Evolutionary conservation across 2,797 vertebrate species (phyloP).

Genomic region (Phyllotis vaccarum): DNA sequence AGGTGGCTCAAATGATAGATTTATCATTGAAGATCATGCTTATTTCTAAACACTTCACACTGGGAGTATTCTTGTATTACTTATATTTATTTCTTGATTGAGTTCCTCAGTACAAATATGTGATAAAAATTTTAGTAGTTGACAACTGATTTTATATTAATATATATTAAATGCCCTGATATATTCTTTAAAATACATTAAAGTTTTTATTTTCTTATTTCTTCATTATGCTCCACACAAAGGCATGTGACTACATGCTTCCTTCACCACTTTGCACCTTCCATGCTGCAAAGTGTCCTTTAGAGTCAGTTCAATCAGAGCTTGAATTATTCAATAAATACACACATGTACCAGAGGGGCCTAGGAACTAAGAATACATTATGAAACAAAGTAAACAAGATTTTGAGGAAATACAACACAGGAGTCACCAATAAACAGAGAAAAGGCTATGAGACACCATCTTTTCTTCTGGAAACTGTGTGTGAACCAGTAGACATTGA

Average conservation of each 20-base stretch:
- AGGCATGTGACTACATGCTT: neutral
- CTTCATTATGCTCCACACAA: neutral
- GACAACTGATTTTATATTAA: neutral
- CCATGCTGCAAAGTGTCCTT: neutral
- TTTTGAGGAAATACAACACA: neutral
- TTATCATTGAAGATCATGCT: neutral
- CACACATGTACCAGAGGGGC: neutral
- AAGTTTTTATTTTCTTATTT: neutral
- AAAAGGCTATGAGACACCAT: neutral
- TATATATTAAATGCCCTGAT: neutral
- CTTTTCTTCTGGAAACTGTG: neutral
- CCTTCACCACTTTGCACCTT: rapidly evolving
- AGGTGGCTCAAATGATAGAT: neutral
- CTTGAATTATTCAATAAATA: neutral
- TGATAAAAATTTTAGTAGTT: neutral
- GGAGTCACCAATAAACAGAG: neutral
- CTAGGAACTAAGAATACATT: neutral
- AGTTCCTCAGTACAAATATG: neutral
- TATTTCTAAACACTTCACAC: neutral
- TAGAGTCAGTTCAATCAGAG: neutral
- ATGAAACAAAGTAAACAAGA: neutral
- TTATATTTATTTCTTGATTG: neutral
- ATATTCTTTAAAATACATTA: neutral
- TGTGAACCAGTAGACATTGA: neutral
- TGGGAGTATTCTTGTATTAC: neutral